These are phyloP conservation scores for Pseudomyrmex flavicornis DNA, from an alignment of 1,140 invertebrate species.

Conservation along the genomic window DNA sequence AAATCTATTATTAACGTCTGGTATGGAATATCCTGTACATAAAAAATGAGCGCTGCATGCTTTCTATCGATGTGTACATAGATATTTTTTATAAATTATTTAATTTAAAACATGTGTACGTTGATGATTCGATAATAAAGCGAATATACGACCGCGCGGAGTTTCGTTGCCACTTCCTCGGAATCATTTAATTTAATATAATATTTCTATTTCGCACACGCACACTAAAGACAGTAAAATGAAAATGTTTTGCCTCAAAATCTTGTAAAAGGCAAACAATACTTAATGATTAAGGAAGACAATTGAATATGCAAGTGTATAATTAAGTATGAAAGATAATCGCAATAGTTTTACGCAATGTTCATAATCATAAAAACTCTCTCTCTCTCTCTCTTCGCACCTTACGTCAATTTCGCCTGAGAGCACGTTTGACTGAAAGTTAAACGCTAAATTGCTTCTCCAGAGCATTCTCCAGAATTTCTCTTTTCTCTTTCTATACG, in stretches of 20 bases:
- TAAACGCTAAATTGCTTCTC: slow-evolving; percentile 78
- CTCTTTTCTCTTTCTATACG: not conserved
- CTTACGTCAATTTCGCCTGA: slow-evolving; percentile 61
- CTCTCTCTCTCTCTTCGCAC: not conserved
- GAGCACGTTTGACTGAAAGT: slow-evolving; percentile 78
- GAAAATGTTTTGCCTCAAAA: not conserved
- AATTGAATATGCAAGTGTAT: slow-evolving; percentile 79
- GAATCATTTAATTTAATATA: slow-evolving; percentile 41
- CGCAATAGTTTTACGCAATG: slow-evolving; percentile 77
- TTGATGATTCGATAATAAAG: slow-evolving; percentile 56
- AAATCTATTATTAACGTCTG: too few species aligned
- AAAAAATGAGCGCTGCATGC: slow-evolving; percentile 78
- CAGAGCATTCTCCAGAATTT: slow-evolving; percentile 8
- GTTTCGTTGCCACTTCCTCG: slow-evolving; percentile 46
- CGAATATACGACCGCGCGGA: slow-evolving; percentile 61
- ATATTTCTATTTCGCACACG: slow-evolving; percentile 19
- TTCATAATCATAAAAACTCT: slow-evolving; percentile 72
- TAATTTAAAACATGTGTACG: slow-evolving; percentile 79
- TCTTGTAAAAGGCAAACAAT: slow-evolving; percentile 18
- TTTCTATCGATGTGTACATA: slow-evolving; percentile 84
- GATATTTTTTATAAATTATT: slow-evolving; percentile 83
- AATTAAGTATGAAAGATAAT: slow-evolving; percentile 68
- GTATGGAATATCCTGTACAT: slow-evolving; percentile 22
- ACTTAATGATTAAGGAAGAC: slow-evolving; percentile 50
- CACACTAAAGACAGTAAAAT: not conserved